phyloP scores from a whole-genome alignment of 2,888 invertebrate genomes.

The Ariolimax columbianus region DNA sequence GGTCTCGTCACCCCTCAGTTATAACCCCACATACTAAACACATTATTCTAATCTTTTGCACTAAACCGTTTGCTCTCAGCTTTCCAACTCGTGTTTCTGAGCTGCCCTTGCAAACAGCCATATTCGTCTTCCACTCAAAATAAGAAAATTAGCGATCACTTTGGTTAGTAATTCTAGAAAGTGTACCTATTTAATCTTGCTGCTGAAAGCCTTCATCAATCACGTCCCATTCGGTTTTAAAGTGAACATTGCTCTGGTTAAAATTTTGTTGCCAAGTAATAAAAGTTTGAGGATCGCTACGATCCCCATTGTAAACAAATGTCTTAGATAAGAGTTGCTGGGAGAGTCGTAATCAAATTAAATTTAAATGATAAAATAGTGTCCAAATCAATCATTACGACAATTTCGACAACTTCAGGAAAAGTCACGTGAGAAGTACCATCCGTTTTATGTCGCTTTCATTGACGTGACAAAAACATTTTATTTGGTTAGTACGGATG shows the following conservation, averaged over 20 bases:
- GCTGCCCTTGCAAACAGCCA: no score
- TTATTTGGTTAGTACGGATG: no score
- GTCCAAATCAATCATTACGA: background rate
- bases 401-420: no score
- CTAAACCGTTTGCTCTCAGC: no score
- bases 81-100: no score
- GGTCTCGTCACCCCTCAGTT: no score
- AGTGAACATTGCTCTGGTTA: background rate
- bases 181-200: background rate
- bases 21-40: no score
- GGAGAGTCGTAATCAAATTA: background rate
- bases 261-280: background rate
- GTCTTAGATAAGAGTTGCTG: background rate
- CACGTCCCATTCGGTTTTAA: background rate
- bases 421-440: no score
- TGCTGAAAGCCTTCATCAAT: background rate
- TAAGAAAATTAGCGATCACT: background rate
- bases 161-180: background rate
- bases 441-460: no score
- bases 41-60: no score
- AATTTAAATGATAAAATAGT: background rate
- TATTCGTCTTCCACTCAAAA: no score
- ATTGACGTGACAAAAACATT: no score
- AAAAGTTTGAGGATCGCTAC: background rate
- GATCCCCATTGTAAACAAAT: background rate